phyloP scores from a whole-genome alignment of 2,113 vertebrate genomes.

The Collichthys lucidus region DNA sequence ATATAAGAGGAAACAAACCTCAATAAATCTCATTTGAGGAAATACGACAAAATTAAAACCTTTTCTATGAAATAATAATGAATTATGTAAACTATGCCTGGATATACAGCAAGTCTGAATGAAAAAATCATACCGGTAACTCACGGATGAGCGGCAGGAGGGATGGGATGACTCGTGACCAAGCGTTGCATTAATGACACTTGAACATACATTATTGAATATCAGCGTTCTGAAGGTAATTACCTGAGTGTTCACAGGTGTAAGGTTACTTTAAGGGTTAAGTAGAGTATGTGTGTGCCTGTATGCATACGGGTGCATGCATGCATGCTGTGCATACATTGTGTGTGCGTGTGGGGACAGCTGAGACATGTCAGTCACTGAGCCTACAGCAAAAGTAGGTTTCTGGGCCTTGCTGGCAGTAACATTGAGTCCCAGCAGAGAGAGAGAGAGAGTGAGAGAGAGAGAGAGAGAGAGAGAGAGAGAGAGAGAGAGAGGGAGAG shows the following conservation, averaged over 20 bases:
- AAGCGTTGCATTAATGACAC: conserved; percentile 10
- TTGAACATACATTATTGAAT: conserved; percentile 40
- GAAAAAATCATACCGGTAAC: background rate
- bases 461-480: conserved; percentile 6
- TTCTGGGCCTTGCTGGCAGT: conserved; percentile 78
- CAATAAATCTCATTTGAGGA: background rate
- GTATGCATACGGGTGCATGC: background rate
- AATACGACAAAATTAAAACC: background rate
- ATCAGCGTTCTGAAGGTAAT: conserved; percentile 41
- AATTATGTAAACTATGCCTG: background rate
- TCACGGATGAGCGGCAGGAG: background rate
- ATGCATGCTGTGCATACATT: background rate
- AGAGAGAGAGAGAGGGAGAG: conserved; percentile 30
- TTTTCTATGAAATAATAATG: background rate
- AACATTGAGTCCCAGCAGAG: conserved; percentile 57
- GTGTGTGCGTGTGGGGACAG: conserved; percentile 35
- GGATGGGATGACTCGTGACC: background rate
- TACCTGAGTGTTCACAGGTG: conserved; percentile 26
- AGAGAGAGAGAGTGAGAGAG: background rate
- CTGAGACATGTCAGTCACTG: conserved; percentile 56
- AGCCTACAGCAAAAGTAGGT: conserved; percentile 78
- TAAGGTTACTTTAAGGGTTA: conserved; percentile 51
- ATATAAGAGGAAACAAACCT: background rate
- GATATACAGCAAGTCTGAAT: background rate
- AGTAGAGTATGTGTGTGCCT: conserved; percentile 32